Evolutionary conservation across 2,888 invertebrate genomes (phyloP).

Genomic region (Andrena bucephala): DNA sequence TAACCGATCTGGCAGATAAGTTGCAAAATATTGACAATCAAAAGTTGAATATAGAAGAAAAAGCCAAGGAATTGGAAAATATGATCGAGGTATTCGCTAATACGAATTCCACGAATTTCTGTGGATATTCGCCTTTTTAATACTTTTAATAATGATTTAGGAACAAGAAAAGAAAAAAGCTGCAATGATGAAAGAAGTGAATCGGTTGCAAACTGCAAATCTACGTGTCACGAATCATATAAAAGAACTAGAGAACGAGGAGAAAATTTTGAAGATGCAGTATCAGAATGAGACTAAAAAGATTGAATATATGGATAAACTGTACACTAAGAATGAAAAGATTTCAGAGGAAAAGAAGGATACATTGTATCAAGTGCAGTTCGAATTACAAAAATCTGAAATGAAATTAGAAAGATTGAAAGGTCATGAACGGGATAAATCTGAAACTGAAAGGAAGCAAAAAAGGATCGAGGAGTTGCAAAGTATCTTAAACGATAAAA

Average conservation of each 20-base stretch:
- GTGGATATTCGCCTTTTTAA: slow-evolving; percentile 13
- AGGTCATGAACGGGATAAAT: slow-evolving; percentile 77
- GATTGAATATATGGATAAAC: slow-evolving; percentile 67
- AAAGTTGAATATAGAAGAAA: slow-evolving; percentile 87
- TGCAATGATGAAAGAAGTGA: slow-evolving; percentile 71
- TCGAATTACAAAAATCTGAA: slow-evolving; percentile 78
- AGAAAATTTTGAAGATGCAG: slow-evolving; percentile 72
- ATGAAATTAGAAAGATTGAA: slow-evolving; percentile 76
- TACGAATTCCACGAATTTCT: slow-evolving; percentile 7
- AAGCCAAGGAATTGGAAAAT: slow-evolving; percentile 87
- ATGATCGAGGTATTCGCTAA: slow-evolving; percentile 85
- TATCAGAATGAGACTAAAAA: slow-evolving; percentile 74
- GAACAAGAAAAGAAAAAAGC: slow-evolving; percentile 79
- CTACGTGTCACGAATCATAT: slow-evolving; percentile 67
- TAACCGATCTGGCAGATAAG: slow-evolving; percentile 84
- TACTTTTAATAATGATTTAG: slow-evolving; percentile 59
- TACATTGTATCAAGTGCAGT: slow-evolving; percentile 72
- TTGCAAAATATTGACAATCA: slow-evolving; percentile 86
- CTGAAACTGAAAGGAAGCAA: slow-evolving; percentile 83
- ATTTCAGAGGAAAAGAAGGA: slow-evolving; percentile 74
- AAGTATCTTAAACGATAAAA: slow-evolving; percentile 82
- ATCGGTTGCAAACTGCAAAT: slow-evolving; percentile 74
- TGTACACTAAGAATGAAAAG: slow-evolving; percentile 72
- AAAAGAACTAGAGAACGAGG: slow-evolving; percentile 74
- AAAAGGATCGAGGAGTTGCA: slow-evolving; percentile 85